phyloP scores from a whole-genome alignment of 2,797 vertebrate species.

The Liasis olivaceus region DNA sequence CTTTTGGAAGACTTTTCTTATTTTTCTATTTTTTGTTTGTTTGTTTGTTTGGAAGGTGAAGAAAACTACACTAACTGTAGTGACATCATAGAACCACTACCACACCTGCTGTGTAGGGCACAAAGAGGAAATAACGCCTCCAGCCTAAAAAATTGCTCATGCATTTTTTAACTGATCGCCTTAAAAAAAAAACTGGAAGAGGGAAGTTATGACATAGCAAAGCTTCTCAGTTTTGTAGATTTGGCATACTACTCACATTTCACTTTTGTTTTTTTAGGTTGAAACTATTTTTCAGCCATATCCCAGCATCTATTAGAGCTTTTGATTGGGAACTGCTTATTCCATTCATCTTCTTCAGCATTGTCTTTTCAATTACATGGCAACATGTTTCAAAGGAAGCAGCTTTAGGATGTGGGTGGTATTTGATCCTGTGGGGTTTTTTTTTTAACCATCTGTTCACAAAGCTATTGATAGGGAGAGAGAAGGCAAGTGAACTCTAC shows the following conservation, averaged over 20 bases:
- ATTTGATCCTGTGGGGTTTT: constrained; percentile 5
- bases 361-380: neutral
- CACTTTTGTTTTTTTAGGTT: neutral
- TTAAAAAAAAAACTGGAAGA: neutral
- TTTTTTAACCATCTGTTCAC: constrained; percentile 27
- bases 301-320: neutral
- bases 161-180: neutral
- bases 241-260: neutral
- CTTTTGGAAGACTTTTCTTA: neutral
- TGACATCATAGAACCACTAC: neutral
- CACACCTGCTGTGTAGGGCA: neutral
- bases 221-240: neutral
- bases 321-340: neutral
- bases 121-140: neutral
- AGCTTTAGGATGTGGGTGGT: constrained; percentile 23
- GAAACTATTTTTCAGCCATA: neutral
- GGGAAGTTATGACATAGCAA: neutral
- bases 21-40: neutral
- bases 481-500: neutral
- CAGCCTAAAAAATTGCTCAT: neutral
- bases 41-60: neutral
- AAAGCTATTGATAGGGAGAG: neutral
- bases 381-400: constrained; percentile 25
- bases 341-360: constrained; percentile 11
- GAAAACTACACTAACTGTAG: neutral